Percentiles rank a stretch among this genome's conserved stretches.
Conservation (phyloP, 2,888 invertebrate genomes). For the Phragmatobia fuliginosa region DNA sequence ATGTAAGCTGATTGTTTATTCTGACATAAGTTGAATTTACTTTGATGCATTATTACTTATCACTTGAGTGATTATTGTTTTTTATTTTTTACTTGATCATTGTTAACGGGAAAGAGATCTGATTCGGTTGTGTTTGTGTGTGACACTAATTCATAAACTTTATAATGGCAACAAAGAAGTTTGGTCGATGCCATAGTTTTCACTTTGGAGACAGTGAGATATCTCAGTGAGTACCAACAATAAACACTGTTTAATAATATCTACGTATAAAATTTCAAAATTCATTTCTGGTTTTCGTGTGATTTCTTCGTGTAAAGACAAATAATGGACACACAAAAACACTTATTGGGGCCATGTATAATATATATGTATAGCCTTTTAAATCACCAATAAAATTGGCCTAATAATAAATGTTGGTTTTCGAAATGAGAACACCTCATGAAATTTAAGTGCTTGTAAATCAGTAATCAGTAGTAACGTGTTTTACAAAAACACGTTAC, state of each 20-base stretch:
- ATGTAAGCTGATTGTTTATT: neutral
- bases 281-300: neutral
- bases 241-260: neutral
- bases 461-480: too few relatives aligned
- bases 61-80: neutral
- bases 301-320: neutral
- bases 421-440: neutral
- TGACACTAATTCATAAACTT: neutral
- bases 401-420: neutral
- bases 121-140: neutral
- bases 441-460: too few relatives aligned
- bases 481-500: too few relatives aligned
- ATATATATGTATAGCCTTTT: neutral
- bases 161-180: neutral
- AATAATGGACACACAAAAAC: neutral
- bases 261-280: neutral
- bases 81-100: neutral
- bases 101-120: neutral
- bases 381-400: neutral
- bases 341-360: neutral
- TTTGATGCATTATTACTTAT: neutral
- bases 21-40: neutral
- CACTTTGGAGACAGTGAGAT: neutral
- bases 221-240: neutral
- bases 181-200: neutral